Evolutionary conservation across 2,888 invertebrate species (phyloP), one percentile per base, ranked within the genome.

Genomic region (Nyleta sp.): DNA sequence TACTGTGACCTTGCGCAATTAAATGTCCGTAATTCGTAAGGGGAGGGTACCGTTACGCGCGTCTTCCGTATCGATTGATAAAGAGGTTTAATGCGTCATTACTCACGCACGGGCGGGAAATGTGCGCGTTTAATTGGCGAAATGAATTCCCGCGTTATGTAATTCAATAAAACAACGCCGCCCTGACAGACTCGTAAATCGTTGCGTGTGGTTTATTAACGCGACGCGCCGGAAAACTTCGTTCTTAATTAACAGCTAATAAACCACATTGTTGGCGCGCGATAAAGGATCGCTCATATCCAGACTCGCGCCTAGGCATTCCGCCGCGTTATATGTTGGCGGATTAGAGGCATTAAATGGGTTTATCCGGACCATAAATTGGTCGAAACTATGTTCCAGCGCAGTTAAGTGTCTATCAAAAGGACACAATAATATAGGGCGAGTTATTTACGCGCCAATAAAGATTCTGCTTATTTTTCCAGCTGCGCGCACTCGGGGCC

Each of bases 211-310:
- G 46, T 62, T 75, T 68, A 75, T 62, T 62, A 53, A 53, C 28
- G 48, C 67, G 68, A 55, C 46, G 71, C 44, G 62, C 17, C 60
- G 46, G 67, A 59, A 78, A 78, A 60, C 15, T 50, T 72, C 31
- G 42, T 57, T 40, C 53, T 78, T 72, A 73, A 78, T 78, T 73
- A 78, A 68, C 72, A 52, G 68, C 72, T 68, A 78, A 67, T 78
- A 73, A 78, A 73, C 31, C 62, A 62, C 67, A 57, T 78, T 73
- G 78, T 78, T 73, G 52, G 53, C 33, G 20, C 42, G 62, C 42
- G 60, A 62, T 72, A 62, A 68, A 57, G 44, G 24, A 50, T 76
- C 55, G 57, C 38, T 64, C 42, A 33, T 42, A 24, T 28, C n/a
- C 44, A 8, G 33, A 8, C 35, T 33, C 62, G 64, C 38, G 35